Conservation (phyloP, 2,797 vertebrate genomes). For the Masticophis lateralis region DNA sequence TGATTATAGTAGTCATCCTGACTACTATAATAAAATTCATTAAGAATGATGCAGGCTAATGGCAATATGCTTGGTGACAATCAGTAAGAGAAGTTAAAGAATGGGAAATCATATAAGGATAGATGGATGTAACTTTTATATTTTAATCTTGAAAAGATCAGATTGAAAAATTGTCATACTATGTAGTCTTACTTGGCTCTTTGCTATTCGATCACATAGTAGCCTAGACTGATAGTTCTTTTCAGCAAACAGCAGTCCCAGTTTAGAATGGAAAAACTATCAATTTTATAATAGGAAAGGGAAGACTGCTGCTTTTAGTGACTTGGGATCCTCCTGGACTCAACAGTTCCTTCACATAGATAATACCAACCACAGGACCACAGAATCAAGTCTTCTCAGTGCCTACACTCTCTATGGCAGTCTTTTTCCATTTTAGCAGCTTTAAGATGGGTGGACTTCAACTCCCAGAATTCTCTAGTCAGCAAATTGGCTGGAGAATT, state of each 20-base stretch:
- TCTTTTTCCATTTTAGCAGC: not conserved
- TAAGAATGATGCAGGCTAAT: not conserved
- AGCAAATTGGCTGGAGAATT: not conserved
- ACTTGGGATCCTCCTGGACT: not conserved
- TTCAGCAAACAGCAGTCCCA: not conserved
- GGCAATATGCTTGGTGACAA: not conserved
- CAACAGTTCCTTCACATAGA: not conserved
- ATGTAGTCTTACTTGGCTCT: not conserved
- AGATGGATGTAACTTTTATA: not conserved
- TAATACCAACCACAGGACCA: not conserved
- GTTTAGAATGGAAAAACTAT: not conserved
- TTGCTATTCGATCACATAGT: not conserved
- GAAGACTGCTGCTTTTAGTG: not conserved
- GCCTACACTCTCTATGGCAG: not conserved
- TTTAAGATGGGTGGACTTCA: not conserved
- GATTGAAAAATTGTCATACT: not conserved
- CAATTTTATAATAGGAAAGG: not conserved
- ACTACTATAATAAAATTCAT: not conserved
- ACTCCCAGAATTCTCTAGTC: not conserved
- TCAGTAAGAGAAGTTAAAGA: not conserved
- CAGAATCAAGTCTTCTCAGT: not conserved
- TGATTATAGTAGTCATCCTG: not conserved
- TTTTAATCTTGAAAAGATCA: not conserved
- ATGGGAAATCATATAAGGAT: not conserved
- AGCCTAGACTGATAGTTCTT: not conserved